Evolutionary conservation across 1,140 invertebrate species (phyloP).

Genomic region (Hetaerina americana): DNA sequence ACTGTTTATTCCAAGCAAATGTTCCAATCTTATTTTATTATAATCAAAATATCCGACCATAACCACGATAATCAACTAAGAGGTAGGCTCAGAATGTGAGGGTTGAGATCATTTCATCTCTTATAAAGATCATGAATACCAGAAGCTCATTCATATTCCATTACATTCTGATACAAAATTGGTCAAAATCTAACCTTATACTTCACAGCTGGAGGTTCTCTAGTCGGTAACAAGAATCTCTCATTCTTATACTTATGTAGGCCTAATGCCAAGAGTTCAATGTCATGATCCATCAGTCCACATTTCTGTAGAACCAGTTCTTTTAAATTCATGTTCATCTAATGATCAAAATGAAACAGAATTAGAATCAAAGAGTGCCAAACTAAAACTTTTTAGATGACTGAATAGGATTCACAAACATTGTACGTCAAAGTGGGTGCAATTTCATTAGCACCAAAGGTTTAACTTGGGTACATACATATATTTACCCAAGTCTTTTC

Average conservation of each 20-base stretch:
- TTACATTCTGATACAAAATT: no score
- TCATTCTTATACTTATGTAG: conserved; percentile 15
- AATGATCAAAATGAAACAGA: background rate
- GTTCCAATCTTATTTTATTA: no score
- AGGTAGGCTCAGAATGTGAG: background rate
- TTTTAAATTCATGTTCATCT: conserved; percentile 32
- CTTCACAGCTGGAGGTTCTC: background rate
- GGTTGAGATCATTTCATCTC: background rate
- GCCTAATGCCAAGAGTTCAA: conserved; percentile 36
- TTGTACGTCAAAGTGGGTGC: no score
- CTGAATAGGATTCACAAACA: no score
- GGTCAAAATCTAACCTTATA: no score
- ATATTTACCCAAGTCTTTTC: no score
- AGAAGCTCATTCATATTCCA: background rate
- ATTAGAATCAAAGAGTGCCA: no score
- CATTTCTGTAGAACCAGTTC: conserved; percentile 44
- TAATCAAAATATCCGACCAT: background rate
- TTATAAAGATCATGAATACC: background rate
- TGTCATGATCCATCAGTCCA: conserved; percentile 37
- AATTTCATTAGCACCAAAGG: no score
- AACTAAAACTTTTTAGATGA: no score
- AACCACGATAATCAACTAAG: background rate
- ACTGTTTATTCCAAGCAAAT: no score
- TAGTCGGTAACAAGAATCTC: background rate
- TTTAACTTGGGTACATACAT: no score